Base-by-base conservation (phyloP, 2,113 vertebrate genomes). In the Oreochromis aureus region DNA sequence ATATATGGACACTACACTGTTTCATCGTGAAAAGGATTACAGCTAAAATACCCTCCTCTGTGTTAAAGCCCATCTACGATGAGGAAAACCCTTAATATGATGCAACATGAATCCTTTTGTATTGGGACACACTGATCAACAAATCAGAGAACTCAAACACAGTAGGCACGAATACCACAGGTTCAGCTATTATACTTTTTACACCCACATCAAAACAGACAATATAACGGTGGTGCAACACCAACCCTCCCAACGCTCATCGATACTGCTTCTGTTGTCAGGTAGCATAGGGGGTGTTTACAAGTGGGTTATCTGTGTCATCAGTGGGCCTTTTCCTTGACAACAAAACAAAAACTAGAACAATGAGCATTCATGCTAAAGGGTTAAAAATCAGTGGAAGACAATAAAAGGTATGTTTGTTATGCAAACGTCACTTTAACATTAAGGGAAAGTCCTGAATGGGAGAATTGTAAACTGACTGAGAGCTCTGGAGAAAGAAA, bases 171-270 rank as follows among this genome's bases (percentile, higher is more conserved):
- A 80, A 32, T 41, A 22, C 6, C 55, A 73, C 3, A 39, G 16
- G 41, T 79, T 55, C 3, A 19, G 8, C 15, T 46, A 4, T 83
- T 39, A 9, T 71, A 15, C n/a, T 13, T 22, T 71, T 24, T 55
- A 16, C 73, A 58, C 39, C 39, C 63, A 73, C 18, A 56, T 39
- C 27, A 69, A 69, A 71, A 44, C 8, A 71, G n/a, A 71, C 36
- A 44, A 71, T 71, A 71, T 10, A 71, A 44, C 1, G 0, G 7
- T 30, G 5, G 5, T 13, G 55, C 4, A 22, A 71, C n/a, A 22
- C n/a, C n/a, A 15, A 71, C n/a, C 66, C 66, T 15, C n/a, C 36
- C n/a, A 2, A 44, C 0, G 1, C 36, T 41, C 66, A 71, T 24
- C 1, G 11, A 44, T 10, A 46, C 22, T 24, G 66, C 22, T 71